These are phyloP conservation scores for Hirtodrosophila duncani DNA, from an alignment of 2,888 invertebrate genomes.

Conservation along the genomic window DNA sequence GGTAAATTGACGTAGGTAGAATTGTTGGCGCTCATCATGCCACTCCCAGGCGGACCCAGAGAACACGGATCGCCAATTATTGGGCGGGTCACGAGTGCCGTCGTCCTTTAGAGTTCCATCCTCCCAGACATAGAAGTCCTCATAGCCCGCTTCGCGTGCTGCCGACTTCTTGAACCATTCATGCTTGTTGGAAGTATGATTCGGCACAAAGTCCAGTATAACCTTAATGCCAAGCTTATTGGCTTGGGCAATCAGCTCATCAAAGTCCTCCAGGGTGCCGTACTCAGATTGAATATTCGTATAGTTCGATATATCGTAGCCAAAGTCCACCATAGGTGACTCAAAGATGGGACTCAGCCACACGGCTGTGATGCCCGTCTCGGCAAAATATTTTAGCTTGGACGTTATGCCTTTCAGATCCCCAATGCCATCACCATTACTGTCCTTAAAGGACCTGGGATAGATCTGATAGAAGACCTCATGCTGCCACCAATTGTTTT, in stretches of 20 bases:
- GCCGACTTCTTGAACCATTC: constrained; percentile 87
- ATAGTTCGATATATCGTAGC: constrained; percentile 87
- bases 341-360: constrained; percentile 85
- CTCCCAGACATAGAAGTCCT: constrained; percentile 86
- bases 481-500: constrained; percentile 86
- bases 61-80: constrained; percentile 83
- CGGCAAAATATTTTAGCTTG: constrained; percentile 82
- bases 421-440: constrained; percentile 86
- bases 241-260: constrained; percentile 81
- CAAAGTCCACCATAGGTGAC: constrained; percentile 86
- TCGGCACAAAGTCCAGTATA: constrained; percentile 84
- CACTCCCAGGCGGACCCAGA: constrained; percentile 87
- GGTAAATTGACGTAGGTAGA: constrained; percentile 89
- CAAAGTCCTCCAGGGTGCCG: constrained; percentile 86
- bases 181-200: constrained; percentile 86
- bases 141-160: constrained; percentile 81
- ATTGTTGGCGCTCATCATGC: constrained; percentile 82
- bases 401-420: constrained; percentile 82
- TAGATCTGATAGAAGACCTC: constrained; percentile 88
- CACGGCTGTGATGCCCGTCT: constrained; percentile 83
- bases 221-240: constrained; percentile 80
- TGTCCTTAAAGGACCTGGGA: constrained; percentile 88
- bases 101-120: constrained; percentile 76
- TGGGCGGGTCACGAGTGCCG: constrained; percentile 82
- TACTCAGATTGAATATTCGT: constrained; percentile 83